Evolutionary conservation across 2,888 invertebrate species (phyloP), one percentile per base, ranked within the genome.

Genomic region (Brachycybe producta): DNA sequence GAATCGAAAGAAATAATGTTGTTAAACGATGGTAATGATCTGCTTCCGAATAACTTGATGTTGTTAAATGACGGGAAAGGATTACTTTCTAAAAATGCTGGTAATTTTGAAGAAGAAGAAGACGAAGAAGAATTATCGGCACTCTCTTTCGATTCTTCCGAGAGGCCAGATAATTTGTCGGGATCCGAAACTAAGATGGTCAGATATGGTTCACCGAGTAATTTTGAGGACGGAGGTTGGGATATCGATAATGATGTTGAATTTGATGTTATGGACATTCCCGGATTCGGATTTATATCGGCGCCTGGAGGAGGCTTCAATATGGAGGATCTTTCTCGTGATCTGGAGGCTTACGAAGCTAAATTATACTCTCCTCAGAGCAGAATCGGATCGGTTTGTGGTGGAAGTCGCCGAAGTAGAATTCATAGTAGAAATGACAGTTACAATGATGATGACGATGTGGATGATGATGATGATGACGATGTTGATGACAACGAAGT

Each of bases 11-110:
- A 15, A 5, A 8, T 17, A 23, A 21, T 11, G 7, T 11, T 42
- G 19, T 15, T 42, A 5, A 61, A 61, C 7, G 58, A 57, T 48
- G 60, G 61, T 30, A 60, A 61, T 51, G 59, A 60, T 72, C 40
- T 74, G 70, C 62, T 79, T n/a, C 78, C 79, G 0, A 67, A 75
- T 0, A 79, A 79, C 60, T 68, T 80, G 1, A 77, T 79, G 26
- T 73, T 80, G 63, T 57, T 67, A 44, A 52, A 47, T 17, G 32
- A 23, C 27, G 49, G 49, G 5, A 45, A 36, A 3, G 42, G 24
- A 11, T 27, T 27, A 26, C 26, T 21, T 13, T 62, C 59, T 23
- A 61, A 55, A 23, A 55, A 52, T 23, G 28, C 41, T 21, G 52
- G 55, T 21, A 23, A 49, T 15, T 41, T 36, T 28, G 52, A 39